Evolutionary conservation across 2,797 vertebrate genomes (phyloP).

Genomic region (Acipenser ruthenus): DNA sequence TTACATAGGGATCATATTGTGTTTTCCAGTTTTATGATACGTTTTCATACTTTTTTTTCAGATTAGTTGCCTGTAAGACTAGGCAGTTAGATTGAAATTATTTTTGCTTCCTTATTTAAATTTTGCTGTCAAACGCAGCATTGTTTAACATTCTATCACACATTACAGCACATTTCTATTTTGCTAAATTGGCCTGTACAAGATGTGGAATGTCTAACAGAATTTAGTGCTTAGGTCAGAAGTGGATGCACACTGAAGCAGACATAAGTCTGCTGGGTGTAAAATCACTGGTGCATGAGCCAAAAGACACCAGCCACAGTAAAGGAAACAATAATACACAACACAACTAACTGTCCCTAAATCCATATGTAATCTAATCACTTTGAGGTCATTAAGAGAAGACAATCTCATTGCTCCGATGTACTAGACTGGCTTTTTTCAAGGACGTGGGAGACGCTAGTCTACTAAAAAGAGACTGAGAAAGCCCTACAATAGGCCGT

Average conservation of each 20-base stretch:
- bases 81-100: too few species aligned
- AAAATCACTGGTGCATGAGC: constrained; percentile 37
- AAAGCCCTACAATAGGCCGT: constrained; percentile 10
- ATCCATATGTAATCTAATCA: constrained; percentile 20
- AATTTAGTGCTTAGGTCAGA: not conserved
- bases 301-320: constrained; percentile 36
- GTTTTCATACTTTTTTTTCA: too few species aligned
- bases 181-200: not conserved
- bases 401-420: constrained; percentile 16
- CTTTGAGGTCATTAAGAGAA: constrained; percentile 22
- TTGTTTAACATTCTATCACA: not conserved
- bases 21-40: too few species aligned
- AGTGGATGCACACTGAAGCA: constrained; percentile 1
- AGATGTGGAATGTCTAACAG: not conserved
- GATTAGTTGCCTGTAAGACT: too few species aligned
- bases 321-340: constrained; percentile 20
- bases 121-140: not conserved
- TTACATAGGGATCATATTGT: too few species aligned
- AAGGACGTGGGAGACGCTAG: constrained; percentile 18
- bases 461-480: constrained; percentile 31
- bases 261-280: constrained; percentile 32
- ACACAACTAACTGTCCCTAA: constrained; percentile 27
- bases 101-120: too few species aligned
- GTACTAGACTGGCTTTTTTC: constrained; percentile 17
- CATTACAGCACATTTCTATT: not conserved